phyloP scores from a whole-genome alignment of 1,140 invertebrate genomes.

The Drosophila ficusphila region DNA sequence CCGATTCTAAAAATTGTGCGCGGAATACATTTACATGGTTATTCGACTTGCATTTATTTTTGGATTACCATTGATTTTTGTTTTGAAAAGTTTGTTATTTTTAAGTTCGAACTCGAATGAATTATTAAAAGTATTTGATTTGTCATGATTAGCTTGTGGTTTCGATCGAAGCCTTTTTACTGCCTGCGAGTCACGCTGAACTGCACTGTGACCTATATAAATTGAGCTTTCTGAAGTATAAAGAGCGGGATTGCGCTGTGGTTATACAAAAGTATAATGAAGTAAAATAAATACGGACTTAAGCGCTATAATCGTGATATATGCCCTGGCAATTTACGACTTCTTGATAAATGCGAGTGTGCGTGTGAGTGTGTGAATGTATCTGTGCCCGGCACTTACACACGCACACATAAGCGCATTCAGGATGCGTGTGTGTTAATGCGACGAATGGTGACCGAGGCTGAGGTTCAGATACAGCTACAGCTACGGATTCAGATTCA shows the following conservation, averaged over 20 bases:
- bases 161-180: neutral
- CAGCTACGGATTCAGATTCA: slow-evolving; percentile 13
- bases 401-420: slow-evolving; percentile 20
- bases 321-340: slow-evolving; percentile 74
- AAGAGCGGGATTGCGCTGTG: slow-evolving; percentile 5
- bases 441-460: slow-evolving; percentile 62
- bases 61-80: slow-evolving; percentile 24
- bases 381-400: slow-evolving; percentile 39
- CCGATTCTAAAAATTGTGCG: slow-evolving; percentile 34
- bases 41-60: slow-evolving; percentile 21
- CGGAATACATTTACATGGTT: slow-evolving; percentile 37
- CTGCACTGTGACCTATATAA: slow-evolving; percentile 24
- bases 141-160: slow-evolving; percentile 19
- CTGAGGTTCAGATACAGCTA: slow-evolving; percentile 28
- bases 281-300: slow-evolving; percentile 75
- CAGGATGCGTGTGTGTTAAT: slow-evolving; percentile 51
- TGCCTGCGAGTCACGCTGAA: neutral
- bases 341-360: slow-evolving; percentile 32
- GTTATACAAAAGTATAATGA: slow-evolving; percentile 54
- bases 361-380: slow-evolving; percentile 18
- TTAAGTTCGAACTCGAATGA: too few relatives aligned
- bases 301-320: slow-evolving; percentile 77
- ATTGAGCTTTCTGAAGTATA: slow-evolving; percentile 6
- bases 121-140: slow-evolving; percentile 14
- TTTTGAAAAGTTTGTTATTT: neutral